These are phyloP conservation scores for human DNA, from an alignment of 2,113 vertebrate species.

Conservation along the genomic window DNA sequence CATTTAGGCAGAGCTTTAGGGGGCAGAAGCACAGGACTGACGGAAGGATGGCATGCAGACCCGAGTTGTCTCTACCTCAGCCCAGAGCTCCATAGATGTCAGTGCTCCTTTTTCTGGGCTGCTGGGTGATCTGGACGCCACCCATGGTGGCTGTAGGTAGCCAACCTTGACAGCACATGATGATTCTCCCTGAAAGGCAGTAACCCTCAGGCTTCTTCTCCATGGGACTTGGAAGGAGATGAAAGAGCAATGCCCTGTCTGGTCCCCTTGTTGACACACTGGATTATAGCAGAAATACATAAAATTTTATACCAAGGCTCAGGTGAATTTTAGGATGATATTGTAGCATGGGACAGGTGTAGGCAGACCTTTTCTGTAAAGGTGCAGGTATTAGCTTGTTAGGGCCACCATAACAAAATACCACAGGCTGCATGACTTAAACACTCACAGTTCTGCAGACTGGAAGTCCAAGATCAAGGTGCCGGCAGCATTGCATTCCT, in stretches of 20 bases:
- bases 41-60: not conserved
- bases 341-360: not conserved
- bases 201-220: fast-evolving
- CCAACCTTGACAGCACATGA: fast-evolving
- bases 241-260: not conserved
- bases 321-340: not conserved
- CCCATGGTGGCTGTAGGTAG: not conserved
- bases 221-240: not conserved
- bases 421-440: not conserved
- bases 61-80: fast-evolving
- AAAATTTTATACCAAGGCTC: not conserved
- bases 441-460: not conserved
- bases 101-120: not conserved
- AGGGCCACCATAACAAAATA: not conserved
- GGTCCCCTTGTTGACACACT: too few relatives aligned
- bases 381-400: not conserved
- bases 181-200: not conserved
- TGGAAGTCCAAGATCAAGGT: not conserved
- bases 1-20: not conserved
- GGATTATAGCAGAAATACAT: fast-evolving
- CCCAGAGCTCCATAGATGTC: not conserved
- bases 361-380: not conserved
- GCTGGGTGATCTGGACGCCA: not conserved
- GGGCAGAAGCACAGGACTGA: not conserved
- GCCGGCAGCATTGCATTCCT: fast-evolving